Base-by-base conservation (phyloP, 2,888 invertebrate genomes). In the Labia minor region DNA sequence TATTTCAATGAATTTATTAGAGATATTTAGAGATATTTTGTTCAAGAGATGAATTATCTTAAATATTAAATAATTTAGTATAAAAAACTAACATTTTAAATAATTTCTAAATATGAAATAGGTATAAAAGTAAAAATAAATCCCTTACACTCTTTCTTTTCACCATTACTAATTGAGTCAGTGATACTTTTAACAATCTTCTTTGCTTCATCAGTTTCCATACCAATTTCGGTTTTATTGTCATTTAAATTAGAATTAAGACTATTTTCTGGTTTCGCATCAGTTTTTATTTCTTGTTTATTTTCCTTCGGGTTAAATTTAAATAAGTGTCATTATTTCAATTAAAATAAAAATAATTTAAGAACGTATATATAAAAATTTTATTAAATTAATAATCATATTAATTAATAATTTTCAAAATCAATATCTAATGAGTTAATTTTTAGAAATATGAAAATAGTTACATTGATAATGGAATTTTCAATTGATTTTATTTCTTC, bases 161-260 rank as follows among this genome's bases (percentile, higher is more conserved):
- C 91, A 61, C 91, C 88, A 67, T 85, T 85, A 49, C 86, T 84
- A 70, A 86, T 85, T 0, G 86, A 88, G 73, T 89, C 91, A 0
- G 90, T 91, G 65, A 93, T 88, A 72, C 89, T 89, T 76, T 94
- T 93, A 1, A 94, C 92, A 70, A 94, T 90, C 79, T 93, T 93
- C 77, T 94, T 94, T 2, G 92, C 93, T 72, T 92, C 92, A 73
- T 91, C 91, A 4, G 90, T 87, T 74, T 88, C 88, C 69, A 87
- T 76, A 33, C 69, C 71, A 21, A 69, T 70, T 67, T 71, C 72
- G n/a, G n/a, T n/a, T 37, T 70, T 65, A 16, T 68, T 69, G 11
- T 61, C 62, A 21, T 49, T 66, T 16, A 37, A 66, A 64, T 37
- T 61, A 62, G 66, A 21, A n/a, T n/a, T n/a, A n/a, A n/a, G n/a